Evolutionary conservation across 2,888 invertebrate genomes (phyloP), one percentile per base, ranked within the genome.

Genomic region (Chymomyza amoena): DNA sequence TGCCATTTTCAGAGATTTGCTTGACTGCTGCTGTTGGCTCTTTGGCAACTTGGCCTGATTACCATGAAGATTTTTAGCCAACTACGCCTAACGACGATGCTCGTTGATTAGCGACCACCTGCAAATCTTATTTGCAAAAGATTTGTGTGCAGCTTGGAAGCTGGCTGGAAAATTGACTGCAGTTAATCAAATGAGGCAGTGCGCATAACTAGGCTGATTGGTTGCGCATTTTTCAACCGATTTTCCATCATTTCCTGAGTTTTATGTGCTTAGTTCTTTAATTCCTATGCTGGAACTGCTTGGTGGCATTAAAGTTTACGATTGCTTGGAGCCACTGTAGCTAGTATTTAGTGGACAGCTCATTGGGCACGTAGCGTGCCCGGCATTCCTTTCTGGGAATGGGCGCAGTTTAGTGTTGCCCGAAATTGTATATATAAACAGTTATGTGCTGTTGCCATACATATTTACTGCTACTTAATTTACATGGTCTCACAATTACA

Each of bases 91-190:
- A 76, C 72, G 81, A 77, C 69, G 71, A 68, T 69, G 87, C 70
- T 57, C 74, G 72, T 77, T 87, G 87, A 85, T 87, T 82, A 87
- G 87, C 87, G 80, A 88, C 87, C 84, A 84, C 87, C 84, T 84
- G 84, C 75, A 76, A 84, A 75, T 73, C 73, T 70, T 76, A 87
- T 86, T 87, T 87, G 68, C 72, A 81, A 66, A 66, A 36, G 39
- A 45, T 13, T 45, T 45, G 39, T 45, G 0, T 45, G 32, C 32
- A 45, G 10, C 13, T 45, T 45, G 13, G 39, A 45, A 13, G 39
- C 39, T 45, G 13, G 13, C 39, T 45, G 10, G 13, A 10, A 45
- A 45, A 45, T 13, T 45, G 39, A 13, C 39, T 45, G 39, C 39
- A 45, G 39, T 45, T 45, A 45, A 45, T 45, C 39, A 13, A 45